Percentiles rank a stretch among this genome's conserved stretches.
phyloP scores from a whole-genome alignment of 2,113 vertebrate genomes.

The Chinchilla lanigera region DNA sequence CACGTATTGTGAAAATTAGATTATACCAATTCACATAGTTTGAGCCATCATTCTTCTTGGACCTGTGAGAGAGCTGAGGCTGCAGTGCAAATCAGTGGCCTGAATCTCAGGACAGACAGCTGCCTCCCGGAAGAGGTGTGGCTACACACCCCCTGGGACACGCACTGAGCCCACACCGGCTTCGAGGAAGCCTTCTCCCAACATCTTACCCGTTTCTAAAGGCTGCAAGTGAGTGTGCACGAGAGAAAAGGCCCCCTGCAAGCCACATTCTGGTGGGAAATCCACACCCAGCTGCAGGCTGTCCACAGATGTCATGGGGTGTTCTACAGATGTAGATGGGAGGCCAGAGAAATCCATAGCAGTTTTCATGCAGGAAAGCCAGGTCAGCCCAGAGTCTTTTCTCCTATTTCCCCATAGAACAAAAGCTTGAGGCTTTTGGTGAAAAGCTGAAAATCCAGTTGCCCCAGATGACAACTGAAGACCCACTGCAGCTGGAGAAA shows the following conservation, averaged over 20 bases:
- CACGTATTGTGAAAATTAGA: constrained; percentile 14
- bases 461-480: neutral
- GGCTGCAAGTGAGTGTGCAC: neutral
- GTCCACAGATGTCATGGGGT: neutral
- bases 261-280: neutral
- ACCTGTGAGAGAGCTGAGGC: neutral
- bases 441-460: neutral
- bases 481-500: neutral
- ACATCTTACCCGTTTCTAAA: neutral
- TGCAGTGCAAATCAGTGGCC: neutral
- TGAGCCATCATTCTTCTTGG: constrained; percentile 19
- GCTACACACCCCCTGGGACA: neutral
- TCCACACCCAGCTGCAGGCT: neutral
- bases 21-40: neutral
- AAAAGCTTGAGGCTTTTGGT: neutral
- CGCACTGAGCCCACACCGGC: neutral
- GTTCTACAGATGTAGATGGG: neutral
- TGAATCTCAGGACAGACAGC: neutral
- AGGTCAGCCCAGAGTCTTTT: neutral
- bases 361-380: neutral
- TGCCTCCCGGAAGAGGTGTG: neutral
- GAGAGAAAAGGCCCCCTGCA: neutral
- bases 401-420: neutral
- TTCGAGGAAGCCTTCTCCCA: neutral
- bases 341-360: neutral